These are phyloP conservation scores for Apostichopus parvimensis DNA, from an alignment of 35 echinoderm and acorn worm genomes.

Conservation along the genomic window DNA sequence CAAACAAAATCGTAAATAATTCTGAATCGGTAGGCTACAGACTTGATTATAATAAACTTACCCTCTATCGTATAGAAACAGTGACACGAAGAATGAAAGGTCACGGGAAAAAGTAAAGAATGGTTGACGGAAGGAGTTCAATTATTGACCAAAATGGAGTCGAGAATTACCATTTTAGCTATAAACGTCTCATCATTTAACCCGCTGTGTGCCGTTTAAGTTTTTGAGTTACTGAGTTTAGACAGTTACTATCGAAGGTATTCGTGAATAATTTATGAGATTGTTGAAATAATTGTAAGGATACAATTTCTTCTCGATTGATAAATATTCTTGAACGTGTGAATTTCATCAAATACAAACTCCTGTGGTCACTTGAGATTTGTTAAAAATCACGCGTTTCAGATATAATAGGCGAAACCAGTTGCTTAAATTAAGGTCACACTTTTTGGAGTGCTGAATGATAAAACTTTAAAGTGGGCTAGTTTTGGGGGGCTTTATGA, in stretches of 20 bases:
- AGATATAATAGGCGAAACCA: background rate
- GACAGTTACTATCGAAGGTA: slow-evolving; percentile 3
- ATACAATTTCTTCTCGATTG: slow-evolving; percentile 8
- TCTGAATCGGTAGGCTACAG: background rate
- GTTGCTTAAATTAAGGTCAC: background rate
- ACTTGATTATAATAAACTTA: background rate
- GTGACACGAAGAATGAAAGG: background rate
- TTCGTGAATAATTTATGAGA: slow-evolving; percentile 26
- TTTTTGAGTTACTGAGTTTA: background rate
- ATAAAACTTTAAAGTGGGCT: background rate
- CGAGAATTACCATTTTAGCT: background rate
- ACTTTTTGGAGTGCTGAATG: background rate
- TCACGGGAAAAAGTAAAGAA: no score
- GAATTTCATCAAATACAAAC: background rate
- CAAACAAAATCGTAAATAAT: slow-evolving; percentile 11
- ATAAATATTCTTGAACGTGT: slow-evolving; percentile 10
- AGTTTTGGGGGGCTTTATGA: background rate
- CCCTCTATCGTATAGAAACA: background rate
- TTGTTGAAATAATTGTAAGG: slow-evolving; percentile 37
- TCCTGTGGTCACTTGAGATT: slow-evolving; percentile 18
- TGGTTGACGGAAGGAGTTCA: background rate
- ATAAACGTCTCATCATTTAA: background rate
- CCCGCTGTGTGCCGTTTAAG: background rate
- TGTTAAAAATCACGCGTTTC: background rate
- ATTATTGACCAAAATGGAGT: background rate